These are phyloP conservation scores for Lasioglossum baleicum DNA, from an alignment of 1,140 invertebrate species.

Conservation along the genomic window DNA sequence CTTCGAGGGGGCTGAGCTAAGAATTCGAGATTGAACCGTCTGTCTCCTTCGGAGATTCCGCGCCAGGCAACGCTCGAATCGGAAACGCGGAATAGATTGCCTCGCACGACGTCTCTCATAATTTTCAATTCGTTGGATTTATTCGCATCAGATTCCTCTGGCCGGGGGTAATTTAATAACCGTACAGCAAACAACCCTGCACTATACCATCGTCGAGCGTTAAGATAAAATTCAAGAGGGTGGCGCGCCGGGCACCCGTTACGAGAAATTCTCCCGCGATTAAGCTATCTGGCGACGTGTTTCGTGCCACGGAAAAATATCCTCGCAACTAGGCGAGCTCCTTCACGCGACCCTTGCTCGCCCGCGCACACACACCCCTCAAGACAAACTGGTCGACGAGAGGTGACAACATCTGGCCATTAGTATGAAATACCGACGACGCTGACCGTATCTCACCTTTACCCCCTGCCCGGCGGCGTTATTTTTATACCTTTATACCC, in stretches of 20 bases:
- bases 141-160: neutral
- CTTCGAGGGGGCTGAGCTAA: neutral
- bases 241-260: no score
- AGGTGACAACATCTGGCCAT: slow-evolving; percentile 69
- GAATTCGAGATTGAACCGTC: slow-evolving; percentile 36
- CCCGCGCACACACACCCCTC: slow-evolving; percentile 1
- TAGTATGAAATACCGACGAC: slow-evolving; percentile 64
- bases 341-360: slow-evolving; percentile 1
- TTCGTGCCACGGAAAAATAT: slow-evolving; percentile 25
- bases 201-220: no score
- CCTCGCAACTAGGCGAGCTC: neutral
- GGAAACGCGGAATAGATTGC: no score
- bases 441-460: slow-evolving; percentile 60
- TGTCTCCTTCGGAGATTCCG: neutral
- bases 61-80: no score
- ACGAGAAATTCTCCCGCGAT: neutral
- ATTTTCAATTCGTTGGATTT: no score
- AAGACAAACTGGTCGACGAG: slow-evolving; percentile 58
- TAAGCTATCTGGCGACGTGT: slow-evolving; percentile 9
- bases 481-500: slow-evolving; percentile 67
- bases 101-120: no score
- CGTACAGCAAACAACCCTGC: no score
- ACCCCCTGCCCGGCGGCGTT: slow-evolving; percentile 45
- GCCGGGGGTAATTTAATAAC: no score
- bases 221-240: no score